Conservation (phyloP, 2,888 invertebrate species). For the Drosophila melanosoma region DNA sequence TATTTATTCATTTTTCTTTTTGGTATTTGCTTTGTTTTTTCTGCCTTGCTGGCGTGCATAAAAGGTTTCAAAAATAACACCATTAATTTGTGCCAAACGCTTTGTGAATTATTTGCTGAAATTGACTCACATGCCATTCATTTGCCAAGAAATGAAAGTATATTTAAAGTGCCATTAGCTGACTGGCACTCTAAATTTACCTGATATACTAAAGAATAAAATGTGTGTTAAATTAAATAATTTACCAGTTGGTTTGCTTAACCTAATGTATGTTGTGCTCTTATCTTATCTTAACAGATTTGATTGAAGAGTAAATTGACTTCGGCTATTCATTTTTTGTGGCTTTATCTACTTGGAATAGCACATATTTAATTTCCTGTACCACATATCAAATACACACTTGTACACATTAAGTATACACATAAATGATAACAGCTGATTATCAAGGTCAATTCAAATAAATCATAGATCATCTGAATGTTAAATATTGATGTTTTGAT, state of each 20-base stretch:
- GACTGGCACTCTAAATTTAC: not conserved
- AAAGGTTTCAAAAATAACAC: slow-evolving; percentile 78
- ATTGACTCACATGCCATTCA: slow-evolving; percentile 27
- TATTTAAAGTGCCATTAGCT: slow-evolving; percentile 1
- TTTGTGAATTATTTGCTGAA: slow-evolving; percentile 60
- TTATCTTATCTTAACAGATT: not conserved
- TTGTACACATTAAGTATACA: slow-evolving; percentile 4
- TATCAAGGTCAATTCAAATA: slow-evolving; percentile 39
- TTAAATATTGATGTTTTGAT: slow-evolving; percentile 74
- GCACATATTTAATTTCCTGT: slow-evolving; percentile 40
- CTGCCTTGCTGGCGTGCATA: slow-evolving; percentile 52
- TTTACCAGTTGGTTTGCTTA: not conserved
- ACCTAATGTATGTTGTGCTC: not conserved
- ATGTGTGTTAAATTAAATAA: not conserved
- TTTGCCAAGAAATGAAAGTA: slow-evolving; percentile 1
- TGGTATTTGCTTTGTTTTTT: slow-evolving; percentile 20
- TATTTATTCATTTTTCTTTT: slow-evolving; percentile 12
- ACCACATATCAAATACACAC: slow-evolving; percentile 15
- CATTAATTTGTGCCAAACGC: slow-evolving; percentile 71
- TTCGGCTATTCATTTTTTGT: not conserved
- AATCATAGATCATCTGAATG: slow-evolving; percentile 17
- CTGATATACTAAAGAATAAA: not conserved
- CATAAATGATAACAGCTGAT: slow-evolving; percentile 56
- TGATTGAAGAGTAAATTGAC: not conserved
- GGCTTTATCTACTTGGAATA: slow-evolving; percentile 8